Evolutionary conservation across 2,797 vertebrate species (phyloP), one percentile per base, ranked within the genome.

Genomic region (Anguilla megastoma): DNA sequence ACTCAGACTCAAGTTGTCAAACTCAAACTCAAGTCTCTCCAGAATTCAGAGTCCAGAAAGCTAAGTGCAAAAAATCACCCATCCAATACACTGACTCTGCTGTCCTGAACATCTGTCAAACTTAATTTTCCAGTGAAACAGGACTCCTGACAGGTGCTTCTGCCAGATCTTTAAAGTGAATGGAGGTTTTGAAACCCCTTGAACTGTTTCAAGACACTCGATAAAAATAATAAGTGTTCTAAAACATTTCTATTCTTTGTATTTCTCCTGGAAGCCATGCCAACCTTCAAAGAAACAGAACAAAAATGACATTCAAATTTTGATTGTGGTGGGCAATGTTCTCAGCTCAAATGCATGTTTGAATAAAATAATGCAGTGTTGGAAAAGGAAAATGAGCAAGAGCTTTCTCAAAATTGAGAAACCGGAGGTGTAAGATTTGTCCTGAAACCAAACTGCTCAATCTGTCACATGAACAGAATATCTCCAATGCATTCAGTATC

Each of bases 51-150:
- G 5, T 52, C 18, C 80, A 52, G 80, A 4, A 27, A n/a, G n/a
- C 33, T 52, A 30, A n/a, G 12, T 1, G 56, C 83, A 58, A 24
- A 84, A 58, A 56, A 52, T 86, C 66, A 56, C 63, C 74, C 3
- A 54, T 48, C 54, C 87, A 74, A 79, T 88, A 88, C 91, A 91
- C 87, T 88, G 90, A 90, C 87, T 86, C 33, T 18, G 80, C 85
- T 60, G 80, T 85, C 48, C 58, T 71, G 16, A 50, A 63, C 56
- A 85, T 88, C 90, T 86, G 48, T 87, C 85, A 88, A 58, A 24
- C 8, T 54, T 45, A 58, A 1, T n/a, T 82, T 30, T 24, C 41
- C 27, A 27, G 84, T 41, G 14, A 16, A 30, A 9, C 27, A 84
- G 45, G 24, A 30, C 30, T 85, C 14, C 4, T 16, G n/a, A 36